These are phyloP conservation scores for Dunckerocampus dactyliophorus DNA, from an alignment of 2,113 vertebrate genomes.

Conservation along the genomic window DNA sequence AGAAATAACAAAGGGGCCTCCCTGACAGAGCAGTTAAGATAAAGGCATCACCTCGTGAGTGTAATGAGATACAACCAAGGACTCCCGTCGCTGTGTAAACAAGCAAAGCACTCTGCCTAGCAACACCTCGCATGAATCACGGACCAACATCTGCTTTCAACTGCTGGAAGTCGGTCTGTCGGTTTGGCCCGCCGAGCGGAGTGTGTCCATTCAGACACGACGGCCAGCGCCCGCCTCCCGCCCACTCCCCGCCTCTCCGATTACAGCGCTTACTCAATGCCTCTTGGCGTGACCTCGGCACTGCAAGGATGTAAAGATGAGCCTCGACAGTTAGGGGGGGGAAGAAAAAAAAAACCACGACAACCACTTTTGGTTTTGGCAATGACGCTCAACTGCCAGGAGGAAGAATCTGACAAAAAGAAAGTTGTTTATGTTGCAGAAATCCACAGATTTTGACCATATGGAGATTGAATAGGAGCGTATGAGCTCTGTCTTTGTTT, in stretches of 20 bases:
- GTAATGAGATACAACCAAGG: no score
- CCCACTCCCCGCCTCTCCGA: background rate
- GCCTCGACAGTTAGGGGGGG: background rate
- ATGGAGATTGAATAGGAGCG: background rate
- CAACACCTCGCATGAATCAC: background rate
- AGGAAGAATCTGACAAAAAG: background rate
- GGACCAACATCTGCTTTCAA: background rate
- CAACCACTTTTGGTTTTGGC: background rate
- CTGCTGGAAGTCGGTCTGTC: background rate
- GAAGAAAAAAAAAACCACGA: no score
- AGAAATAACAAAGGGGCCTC: background rate
- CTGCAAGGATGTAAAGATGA: background rate
- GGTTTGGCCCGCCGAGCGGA: background rate
- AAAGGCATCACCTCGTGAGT: background rate
- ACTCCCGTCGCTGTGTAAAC: background rate
- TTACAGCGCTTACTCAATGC: slow-evolving; percentile 4
- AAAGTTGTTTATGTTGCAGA: background rate
- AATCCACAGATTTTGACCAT: background rate
- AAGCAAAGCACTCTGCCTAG: background rate
- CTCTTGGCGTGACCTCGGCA: no score
- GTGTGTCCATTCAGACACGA: background rate
- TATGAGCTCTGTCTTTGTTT: background rate
- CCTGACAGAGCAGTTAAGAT: background rate
- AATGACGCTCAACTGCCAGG: background rate
- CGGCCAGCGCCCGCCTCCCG: background rate